phyloP scores from a whole-genome alignment of 2,888 invertebrate genomes.

The Flabesymbios commensalis region DNA sequence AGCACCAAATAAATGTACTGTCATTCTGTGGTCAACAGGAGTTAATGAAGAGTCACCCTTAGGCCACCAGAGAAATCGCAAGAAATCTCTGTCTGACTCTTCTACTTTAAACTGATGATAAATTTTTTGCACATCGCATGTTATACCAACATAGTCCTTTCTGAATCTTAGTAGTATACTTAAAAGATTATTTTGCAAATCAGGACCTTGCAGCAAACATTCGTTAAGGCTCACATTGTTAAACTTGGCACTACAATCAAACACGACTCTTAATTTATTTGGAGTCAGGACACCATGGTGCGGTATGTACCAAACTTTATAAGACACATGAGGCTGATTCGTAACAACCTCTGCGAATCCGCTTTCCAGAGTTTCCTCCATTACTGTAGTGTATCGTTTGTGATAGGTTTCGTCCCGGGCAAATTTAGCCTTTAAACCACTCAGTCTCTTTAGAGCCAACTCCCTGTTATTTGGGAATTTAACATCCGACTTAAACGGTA shows the following conservation, averaged over 20 bases:
- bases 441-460: no score
- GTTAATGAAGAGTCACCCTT: not conserved
- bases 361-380: no score
- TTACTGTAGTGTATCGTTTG: no score
- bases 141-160: constrained; percentile 1
- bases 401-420: no score
- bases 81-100: not conserved
- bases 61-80: constrained; percentile 10
- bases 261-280: not conserved
- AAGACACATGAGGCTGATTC: no score
- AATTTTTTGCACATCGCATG: not conserved
- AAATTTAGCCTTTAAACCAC: no score
- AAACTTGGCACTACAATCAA: constrained; percentile 2
- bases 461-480: no score
- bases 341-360: no score
- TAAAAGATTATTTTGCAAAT: not conserved
- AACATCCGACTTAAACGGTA: no score
- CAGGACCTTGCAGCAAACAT: constrained; percentile 4
- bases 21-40: not conserved
- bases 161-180: not conserved
- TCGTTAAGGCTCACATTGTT: not conserved
- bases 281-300: constrained; percentile 5
- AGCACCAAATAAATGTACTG: constrained; percentile 3
- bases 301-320: constrained; percentile 5
- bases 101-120: constrained; percentile 4